Evolutionary conservation across 2,113 vertebrate species (phyloP).

Genomic region (Prionailurus viverrinus): DNA sequence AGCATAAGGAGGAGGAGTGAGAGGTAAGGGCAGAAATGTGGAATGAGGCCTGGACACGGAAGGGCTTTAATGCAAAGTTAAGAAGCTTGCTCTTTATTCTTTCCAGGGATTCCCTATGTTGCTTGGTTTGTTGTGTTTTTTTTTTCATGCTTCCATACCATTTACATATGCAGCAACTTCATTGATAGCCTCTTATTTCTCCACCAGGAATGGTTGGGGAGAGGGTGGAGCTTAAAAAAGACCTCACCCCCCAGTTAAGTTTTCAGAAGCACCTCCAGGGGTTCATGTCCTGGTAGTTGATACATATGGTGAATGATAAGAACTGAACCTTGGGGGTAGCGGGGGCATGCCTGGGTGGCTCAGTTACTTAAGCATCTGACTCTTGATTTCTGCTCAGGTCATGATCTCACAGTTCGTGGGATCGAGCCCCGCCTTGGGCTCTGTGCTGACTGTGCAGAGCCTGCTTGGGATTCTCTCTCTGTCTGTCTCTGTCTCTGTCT

Average conservation of each 20-base stretch:
- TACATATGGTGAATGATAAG: background rate
- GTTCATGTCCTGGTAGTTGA: background rate
- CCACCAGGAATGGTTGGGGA: background rate
- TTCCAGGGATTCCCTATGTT: background rate
- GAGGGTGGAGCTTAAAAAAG: background rate
- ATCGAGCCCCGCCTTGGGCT: no score
- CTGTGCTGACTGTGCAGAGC: no score
- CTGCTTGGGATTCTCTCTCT: no score
- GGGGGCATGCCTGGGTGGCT: no score
- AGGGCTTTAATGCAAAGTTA: background rate
- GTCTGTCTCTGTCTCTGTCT: no score
- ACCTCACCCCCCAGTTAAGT: background rate
- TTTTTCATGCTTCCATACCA: background rate
- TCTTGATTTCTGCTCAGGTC: no score
- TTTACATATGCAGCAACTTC: background rate
- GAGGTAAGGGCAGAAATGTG: background rate
- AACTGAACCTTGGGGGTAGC: background rate
- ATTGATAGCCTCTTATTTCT: background rate
- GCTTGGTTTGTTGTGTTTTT: background rate
- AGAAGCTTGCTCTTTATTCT: background rate
- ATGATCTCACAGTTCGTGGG: no score
- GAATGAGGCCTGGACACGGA: background rate
- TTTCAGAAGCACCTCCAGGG: background rate
- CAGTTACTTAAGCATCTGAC: no score
- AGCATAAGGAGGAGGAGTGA: background rate